Percentiles rank a stretch among this genome's conserved stretches.
Conservation (phyloP, 2,888 invertebrate species). For the Xestia ashworthii region DNA sequence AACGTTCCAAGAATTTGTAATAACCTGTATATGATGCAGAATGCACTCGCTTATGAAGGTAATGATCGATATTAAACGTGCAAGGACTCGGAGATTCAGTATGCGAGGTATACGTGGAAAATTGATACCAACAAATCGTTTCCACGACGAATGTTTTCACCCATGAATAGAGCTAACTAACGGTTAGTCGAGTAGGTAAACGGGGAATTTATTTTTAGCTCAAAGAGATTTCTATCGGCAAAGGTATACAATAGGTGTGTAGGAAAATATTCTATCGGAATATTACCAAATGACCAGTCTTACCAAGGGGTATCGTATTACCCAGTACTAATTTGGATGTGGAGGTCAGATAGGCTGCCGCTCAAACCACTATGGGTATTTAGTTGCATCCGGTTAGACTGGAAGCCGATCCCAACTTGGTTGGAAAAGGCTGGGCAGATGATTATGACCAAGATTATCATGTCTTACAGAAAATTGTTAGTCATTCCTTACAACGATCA, state of each 20-base stretch:
- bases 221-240: not conserved
- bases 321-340: too few relatives aligned
- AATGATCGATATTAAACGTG: slow-evolving; percentile 30
- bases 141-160: not conserved
- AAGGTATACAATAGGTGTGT: not conserved
- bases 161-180: not conserved
- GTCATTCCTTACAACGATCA: not conserved
- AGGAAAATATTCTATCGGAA: not conserved
- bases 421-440: too few relatives aligned
- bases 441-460: not conserved
- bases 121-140: not conserved
- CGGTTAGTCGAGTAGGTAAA: not conserved
- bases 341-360: too few relatives aligned
- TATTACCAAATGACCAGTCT: not conserved
- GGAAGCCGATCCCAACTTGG: too few relatives aligned
- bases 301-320: too few relatives aligned
- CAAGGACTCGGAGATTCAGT: not conserved
- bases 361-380: too few relatives aligned
- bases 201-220: not conserved
- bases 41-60: slow-evolving; percentile 47
- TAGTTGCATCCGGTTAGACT: too few relatives aligned
- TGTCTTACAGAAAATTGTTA: not conserved
- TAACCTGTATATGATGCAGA: slow-evolving; percentile 55
- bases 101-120: slow-evolving; percentile 14
- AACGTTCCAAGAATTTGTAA: slow-evolving; percentile 61